These are phyloP conservation scores for Trachymyrmex septentrionalis DNA, from an alignment of 1,140 invertebrate species.

Conservation along the genomic window DNA sequence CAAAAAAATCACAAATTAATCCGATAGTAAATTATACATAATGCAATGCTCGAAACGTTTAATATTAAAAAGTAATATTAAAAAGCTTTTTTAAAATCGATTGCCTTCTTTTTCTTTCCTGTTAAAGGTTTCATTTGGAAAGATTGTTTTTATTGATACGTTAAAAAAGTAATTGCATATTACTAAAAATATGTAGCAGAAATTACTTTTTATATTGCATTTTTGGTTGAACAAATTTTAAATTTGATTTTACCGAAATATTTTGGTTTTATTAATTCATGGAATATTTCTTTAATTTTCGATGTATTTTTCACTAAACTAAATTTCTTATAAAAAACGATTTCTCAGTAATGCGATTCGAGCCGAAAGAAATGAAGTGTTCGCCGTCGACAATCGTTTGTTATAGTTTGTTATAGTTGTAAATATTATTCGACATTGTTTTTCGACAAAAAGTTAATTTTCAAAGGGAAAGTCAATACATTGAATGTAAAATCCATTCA, in stretches of 20 bases:
- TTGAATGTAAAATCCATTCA: slow-evolving; percentile 19
- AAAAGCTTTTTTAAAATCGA: not conserved
- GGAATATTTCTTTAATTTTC: not conserved
- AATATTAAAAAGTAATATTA: not conserved
- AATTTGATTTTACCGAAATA: not conserved
- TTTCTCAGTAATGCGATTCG: not conserved
- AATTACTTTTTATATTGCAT: not conserved
- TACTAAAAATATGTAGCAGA: not conserved
- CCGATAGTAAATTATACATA: not conserved
- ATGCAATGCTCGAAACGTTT: not conserved
- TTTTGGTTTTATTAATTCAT: not conserved
- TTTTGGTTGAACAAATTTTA: not conserved
- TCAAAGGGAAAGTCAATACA: not conserved
- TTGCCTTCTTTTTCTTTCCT: not conserved
- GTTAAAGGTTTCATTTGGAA: not conserved
- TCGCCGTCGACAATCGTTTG: not conserved
- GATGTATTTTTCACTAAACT: not conserved
- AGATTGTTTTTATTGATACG: not conserved
- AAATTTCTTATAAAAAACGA: not conserved
- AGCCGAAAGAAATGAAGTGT: not conserved
- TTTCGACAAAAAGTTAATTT: slow-evolving; percentile 22
- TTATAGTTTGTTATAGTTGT: not conserved
- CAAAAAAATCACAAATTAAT: not conserved
- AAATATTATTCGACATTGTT: slow-evolving; percentile 4
- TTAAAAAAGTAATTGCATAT: not conserved